Conservation (phyloP, 2,797 vertebrate genomes). For the Nothura maculosa region DNA sequence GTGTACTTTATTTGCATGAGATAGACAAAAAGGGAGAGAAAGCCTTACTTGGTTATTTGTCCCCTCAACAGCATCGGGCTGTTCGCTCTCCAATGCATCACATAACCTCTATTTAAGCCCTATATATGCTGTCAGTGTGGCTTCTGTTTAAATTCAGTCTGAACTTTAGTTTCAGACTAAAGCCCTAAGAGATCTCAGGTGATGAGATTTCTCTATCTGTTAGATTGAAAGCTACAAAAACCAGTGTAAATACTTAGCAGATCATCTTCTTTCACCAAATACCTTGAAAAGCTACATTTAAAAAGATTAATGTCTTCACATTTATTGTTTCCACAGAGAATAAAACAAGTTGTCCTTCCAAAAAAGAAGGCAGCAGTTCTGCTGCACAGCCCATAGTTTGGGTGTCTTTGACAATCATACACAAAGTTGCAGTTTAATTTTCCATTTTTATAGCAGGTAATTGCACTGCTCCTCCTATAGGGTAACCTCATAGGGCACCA, state of each 20-base stretch:
- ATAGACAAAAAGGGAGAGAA: neutral
- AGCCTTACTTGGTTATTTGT: neutral
- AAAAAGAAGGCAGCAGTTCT: neutral
- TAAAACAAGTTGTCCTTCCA: neutral
- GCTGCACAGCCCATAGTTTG: neutral
- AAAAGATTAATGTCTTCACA: neutral
- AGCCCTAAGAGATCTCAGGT: neutral
- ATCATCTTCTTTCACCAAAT: neutral
- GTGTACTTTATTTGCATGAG: neutral
- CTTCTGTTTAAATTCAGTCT: neutral
- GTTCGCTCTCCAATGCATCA: neutral
- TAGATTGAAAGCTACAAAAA: neutral
- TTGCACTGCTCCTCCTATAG: neutral
- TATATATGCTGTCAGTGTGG: neutral
- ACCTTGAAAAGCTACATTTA: neutral
- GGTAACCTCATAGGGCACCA: fast-evolving
- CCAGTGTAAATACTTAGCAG: neutral
- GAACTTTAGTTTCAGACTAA: neutral
- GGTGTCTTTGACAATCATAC: neutral
- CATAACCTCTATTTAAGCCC: neutral
- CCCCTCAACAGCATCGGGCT: neutral
- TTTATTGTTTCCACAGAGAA: neutral
- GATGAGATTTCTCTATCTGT: neutral
- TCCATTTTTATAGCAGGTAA: constrained; percentile 6
- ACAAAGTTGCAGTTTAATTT: constrained; percentile 28